A percentile compares a stretch with the other conserved stretches of the same genome.
Conservation (phyloP, 2,797 vertebrate genomes). For the Linurgus olivaceus region DNA sequence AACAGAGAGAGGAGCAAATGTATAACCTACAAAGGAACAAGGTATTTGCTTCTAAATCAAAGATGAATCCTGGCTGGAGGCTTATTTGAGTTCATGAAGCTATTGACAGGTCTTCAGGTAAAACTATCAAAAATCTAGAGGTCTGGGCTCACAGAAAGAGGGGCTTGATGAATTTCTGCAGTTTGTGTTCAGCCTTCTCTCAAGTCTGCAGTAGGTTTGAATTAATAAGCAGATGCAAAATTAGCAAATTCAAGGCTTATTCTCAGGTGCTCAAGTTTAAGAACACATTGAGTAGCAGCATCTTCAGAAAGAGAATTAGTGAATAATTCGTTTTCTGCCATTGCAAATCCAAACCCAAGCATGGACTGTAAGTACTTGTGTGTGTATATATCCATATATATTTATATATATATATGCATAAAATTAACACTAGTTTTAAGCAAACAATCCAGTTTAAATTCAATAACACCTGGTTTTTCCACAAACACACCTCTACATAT, state of each 20-base stretch:
- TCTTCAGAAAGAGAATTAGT: not conserved
- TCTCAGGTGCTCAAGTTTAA: not conserved
- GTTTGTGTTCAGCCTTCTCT: not conserved
- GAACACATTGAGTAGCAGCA: not conserved
- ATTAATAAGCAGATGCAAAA: not conserved
- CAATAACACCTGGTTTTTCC: not conserved
- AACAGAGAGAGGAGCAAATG: not conserved
- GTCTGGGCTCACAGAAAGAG: not conserved
- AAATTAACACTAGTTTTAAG: not conserved
- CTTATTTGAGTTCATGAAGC: not conserved
- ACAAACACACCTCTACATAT: not conserved
- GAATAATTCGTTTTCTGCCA: not conserved
- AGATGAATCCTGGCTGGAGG: not conserved
- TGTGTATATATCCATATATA: not conserved
- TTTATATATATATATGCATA: not conserved
- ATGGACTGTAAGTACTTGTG: not conserved
- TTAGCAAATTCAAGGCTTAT: not conserved
- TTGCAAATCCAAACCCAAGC: not conserved
- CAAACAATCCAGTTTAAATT: not conserved
- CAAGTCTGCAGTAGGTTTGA: not conserved
- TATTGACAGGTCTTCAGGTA: not conserved
- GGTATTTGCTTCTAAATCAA: not conserved
- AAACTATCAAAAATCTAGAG: not conserved
- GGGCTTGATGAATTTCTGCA: not conserved
- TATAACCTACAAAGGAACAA: not conserved